A percentile compares a stretch with the other conserved stretches of the same genome.
phyloP scores from a whole-genome alignment of 37 sponge, comb jelly and placozoan genomes.

The Crambe crambe region DNA sequence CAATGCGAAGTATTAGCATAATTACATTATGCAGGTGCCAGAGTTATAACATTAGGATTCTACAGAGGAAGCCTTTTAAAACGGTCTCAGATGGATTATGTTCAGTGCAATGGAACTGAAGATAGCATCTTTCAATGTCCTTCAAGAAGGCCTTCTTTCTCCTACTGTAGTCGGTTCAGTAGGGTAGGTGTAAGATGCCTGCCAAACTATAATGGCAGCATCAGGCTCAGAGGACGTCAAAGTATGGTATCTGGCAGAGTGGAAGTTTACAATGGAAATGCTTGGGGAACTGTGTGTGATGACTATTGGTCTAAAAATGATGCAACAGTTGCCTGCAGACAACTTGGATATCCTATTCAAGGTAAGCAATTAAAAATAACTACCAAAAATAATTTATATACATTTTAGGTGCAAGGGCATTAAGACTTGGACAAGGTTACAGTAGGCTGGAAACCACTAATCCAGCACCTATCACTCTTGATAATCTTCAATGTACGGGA shows the following conservation, averaged over 20 bases:
- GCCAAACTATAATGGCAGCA: not conserved
- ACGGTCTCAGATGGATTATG: not conserved
- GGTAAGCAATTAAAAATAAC: no score
- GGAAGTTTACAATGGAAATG: not conserved
- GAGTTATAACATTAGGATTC: not conserved
- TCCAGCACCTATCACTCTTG: not conserved
- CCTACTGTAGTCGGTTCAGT: not conserved
- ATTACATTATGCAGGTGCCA: not conserved
- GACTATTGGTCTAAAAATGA: not conserved
- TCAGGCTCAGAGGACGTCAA: not conserved
- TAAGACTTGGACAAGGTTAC: not conserved
- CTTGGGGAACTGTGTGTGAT: slow-evolving; percentile 3
- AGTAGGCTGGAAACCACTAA: not conserved
- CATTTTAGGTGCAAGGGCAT: not conserved
- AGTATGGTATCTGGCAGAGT: not conserved
- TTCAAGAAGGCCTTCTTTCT: not conserved
- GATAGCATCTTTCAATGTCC: not conserved
- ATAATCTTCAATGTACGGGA: not conserved
- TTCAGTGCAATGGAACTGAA: not conserved
- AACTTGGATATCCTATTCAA: not conserved
- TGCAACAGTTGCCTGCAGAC: not conserved
- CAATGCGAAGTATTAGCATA: not conserved
- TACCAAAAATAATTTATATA: no score
- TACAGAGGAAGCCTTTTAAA: not conserved
- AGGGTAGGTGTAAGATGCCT: not conserved